Percentiles rank a stretch among this genome's conserved stretches.
phyloP scores from a whole-genome alignment of 2,113 vertebrate species.

The Paedocypris sp. region DNA sequence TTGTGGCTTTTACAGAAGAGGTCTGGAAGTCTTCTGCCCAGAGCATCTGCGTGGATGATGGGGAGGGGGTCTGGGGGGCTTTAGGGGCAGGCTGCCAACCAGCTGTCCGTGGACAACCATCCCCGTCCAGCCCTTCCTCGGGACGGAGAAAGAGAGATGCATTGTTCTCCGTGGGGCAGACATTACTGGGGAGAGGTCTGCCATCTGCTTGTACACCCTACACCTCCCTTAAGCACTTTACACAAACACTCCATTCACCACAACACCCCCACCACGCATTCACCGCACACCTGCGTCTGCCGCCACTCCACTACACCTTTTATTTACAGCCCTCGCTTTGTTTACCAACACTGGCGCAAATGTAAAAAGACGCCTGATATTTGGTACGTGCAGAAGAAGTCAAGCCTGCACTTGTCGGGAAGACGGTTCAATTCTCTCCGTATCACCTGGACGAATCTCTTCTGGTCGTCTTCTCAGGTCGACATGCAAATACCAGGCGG shows the following conservation, averaged over 20 bases:
- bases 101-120: constrained; percentile 60
- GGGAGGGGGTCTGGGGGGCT: constrained; percentile 25
- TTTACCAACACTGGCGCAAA: no score
- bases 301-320: background rate
- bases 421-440: constrained; percentile 1
- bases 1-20: constrained; percentile 61
- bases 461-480: background rate
- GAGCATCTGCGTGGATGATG: constrained; percentile 45
- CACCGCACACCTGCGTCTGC: background rate
- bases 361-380: background rate
- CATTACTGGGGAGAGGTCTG: constrained; percentile 53
- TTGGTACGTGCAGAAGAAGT: background rate
- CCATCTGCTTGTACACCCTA: constrained; percentile 60
- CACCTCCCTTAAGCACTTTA: constrained; percentile 21
- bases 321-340: background rate
- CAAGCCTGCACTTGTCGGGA: constrained; percentile 19
- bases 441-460: background rate
- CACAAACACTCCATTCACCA: constrained; percentile 16
- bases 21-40: constrained; percentile 61
- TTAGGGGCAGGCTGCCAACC: constrained; percentile 59
- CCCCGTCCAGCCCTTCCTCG: constrained; percentile 54
- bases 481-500: background rate
- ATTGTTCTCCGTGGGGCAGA: constrained; percentile 67
- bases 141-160: constrained; percentile 55
- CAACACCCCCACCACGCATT: constrained; percentile 10